Evolutionary conservation across 1,140 invertebrate species (phyloP).

Genomic region (Thalassaphorura encarpata): DNA sequence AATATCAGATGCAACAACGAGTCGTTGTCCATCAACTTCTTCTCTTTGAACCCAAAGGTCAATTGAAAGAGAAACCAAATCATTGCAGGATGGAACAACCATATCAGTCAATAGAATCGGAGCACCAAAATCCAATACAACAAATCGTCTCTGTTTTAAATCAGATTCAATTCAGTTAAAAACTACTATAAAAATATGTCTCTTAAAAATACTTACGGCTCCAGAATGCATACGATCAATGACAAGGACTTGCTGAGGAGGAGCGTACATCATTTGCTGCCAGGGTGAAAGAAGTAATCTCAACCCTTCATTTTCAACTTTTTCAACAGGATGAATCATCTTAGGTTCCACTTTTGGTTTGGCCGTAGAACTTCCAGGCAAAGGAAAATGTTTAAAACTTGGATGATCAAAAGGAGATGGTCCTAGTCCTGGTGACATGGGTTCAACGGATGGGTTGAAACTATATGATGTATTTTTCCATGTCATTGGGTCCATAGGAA

Average conservation of each 20-base stretch:
- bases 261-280: slow-evolving; percentile 56
- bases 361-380: not conserved
- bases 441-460: not conserved
- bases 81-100: slow-evolving; percentile 72
- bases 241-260: slow-evolving; percentile 73
- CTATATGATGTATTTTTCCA: slow-evolving; percentile 10
- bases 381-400: not conserved
- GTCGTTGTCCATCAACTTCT: slow-evolving; percentile 65
- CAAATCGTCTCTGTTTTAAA: slow-evolving; percentile 63
- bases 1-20: slow-evolving; percentile 80
- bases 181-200: not conserved
- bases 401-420: not conserved
- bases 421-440: not conserved
- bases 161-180: slow-evolving; percentile 16
- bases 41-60: slow-evolving; percentile 80
- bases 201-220: no score
- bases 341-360: not conserved
- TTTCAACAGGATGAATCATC: not conserved
- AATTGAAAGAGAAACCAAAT: slow-evolving; percentile 74
- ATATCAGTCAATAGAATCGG: slow-evolving; percentile 76
- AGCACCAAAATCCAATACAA: slow-evolving; percentile 80
- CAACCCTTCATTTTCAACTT: slow-evolving; percentile 24
- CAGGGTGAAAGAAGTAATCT: slow-evolving; percentile 52
- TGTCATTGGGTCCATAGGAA: not conserved
- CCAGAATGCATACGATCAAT: slow-evolving; percentile 81